Conservation (phyloP, 2,113 vertebrate species). For the Paratilapia polleni region DNA sequence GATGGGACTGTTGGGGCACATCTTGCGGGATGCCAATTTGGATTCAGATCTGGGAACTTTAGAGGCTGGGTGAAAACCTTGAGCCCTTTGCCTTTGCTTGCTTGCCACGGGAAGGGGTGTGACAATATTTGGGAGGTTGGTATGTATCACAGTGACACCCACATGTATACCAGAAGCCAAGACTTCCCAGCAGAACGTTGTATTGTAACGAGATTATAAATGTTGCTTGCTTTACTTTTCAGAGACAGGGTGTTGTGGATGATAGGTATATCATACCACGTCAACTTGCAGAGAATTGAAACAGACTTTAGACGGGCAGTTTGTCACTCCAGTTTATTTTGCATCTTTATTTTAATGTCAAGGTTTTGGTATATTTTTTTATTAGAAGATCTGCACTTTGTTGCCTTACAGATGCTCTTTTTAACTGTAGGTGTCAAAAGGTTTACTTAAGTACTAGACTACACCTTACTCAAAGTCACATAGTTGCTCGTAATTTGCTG, state of each 20-base stretch:
- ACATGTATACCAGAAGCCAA: fast-evolving
- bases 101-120: not conserved
- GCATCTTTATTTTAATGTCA: not conserved
- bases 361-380: not conserved
- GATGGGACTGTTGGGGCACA: not conserved
- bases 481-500: not conserved
- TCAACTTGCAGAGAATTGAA: not conserved
- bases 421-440: fast-evolving
- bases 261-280: not conserved
- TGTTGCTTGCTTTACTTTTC: not conserved
- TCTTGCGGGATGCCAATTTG: not conserved
- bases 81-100: too few relatives aligned
- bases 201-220: not conserved
- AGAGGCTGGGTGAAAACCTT: not conserved
- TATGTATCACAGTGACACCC: fast-evolving
- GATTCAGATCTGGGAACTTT: not conserved
- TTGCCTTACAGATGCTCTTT: not conserved
- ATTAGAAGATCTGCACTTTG: not conserved
- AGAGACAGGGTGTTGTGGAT: not conserved
- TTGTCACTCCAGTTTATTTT: not conserved
- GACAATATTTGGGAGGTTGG: not conserved
- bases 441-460: not conserved
- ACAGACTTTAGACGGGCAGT: not conserved
- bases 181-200: not conserved
- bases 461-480: not conserved